Base-by-base conservation (phyloP, 1,140 invertebrate species). In the Cydia strobilella region DNA sequence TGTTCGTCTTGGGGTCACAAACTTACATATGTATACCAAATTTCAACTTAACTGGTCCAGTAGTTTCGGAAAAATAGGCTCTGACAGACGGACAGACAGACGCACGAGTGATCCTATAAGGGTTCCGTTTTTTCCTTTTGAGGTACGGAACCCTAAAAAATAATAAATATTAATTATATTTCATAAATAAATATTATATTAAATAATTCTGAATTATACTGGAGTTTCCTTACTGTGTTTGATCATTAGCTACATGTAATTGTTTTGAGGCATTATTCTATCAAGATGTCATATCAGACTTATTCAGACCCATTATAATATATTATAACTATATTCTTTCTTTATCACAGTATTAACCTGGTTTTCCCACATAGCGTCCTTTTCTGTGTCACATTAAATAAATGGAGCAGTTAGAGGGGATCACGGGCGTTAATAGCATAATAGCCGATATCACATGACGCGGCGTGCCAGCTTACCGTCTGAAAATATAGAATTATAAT, bases 281-380 rank as follows among this genome's bases (percentile, higher is more conserved):
- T 18, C n/a, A 54, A 18, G 2, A 54, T n/a, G n/a, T n/a, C 51
- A 9, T 6, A 13, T n/a, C n/a, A 20, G 18, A 18, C 9, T 23
- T 23, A 10, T 23, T 59, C n/a, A 18, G n/a, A 9, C 9, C 5
- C 1, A 1, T 23, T 23, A 23, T 12, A 18, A 59, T 59, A 12
- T n/a, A 23, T n/a, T 59, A 59, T 23, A 23, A 20, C 15, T 35
- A 66, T 66, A 66, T 6, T 25, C 23, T 66, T 31, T 7, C 9
- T 35, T n/a, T 69, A 42, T 15, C 65, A 69, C 31, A n/a, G 65
- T 69, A 69, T 69, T 69, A 69, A 69, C 65, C 65, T 69, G 31
- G 31, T 69, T 69, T 35, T 20, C 65, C n/a, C n/a, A 66, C 25
- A 31, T 42, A 42, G 2, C 65, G 12, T 69, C 31, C 63, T 69